phyloP scores from a whole-genome alignment of 2,797 vertebrate genomes.

The Tachyglossus aculeatus region DNA sequence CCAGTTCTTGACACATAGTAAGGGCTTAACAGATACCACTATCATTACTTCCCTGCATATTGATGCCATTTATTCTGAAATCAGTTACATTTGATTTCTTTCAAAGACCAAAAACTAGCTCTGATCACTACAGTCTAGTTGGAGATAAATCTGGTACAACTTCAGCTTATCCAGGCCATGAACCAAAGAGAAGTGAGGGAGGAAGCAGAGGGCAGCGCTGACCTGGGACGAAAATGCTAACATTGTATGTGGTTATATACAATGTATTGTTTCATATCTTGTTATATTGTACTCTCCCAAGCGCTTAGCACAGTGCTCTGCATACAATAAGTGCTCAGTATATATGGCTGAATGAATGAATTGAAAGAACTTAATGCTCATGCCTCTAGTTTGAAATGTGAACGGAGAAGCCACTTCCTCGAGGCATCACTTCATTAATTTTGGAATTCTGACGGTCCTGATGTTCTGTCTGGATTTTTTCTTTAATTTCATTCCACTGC shows the following conservation, averaged over 20 bases:
- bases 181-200: not conserved
- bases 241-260: too few species aligned
- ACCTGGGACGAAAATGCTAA: not conserved
- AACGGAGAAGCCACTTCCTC: not conserved
- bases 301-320: too few species aligned
- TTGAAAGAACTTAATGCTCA: not conserved
- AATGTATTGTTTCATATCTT: too few species aligned
- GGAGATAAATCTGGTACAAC: not conserved
- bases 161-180: not conserved
- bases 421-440: not conserved
- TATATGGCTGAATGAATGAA: too few species aligned
- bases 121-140: not conserved
- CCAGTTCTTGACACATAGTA: too few species aligned
- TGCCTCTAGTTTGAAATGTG: not conserved
- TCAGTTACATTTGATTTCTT: conserved; percentile 1
- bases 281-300: too few species aligned
- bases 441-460: not conserved
- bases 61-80: not conserved
- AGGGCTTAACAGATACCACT: too few species aligned
- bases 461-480: not conserved
- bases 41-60: not conserved
- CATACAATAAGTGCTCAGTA: too few species aligned
- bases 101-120: not conserved
- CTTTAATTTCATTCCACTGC: not conserved
- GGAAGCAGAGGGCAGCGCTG: not conserved